Base-by-base conservation (phyloP, 1,140 invertebrate species). In the Pogonus chalceus region DNA sequence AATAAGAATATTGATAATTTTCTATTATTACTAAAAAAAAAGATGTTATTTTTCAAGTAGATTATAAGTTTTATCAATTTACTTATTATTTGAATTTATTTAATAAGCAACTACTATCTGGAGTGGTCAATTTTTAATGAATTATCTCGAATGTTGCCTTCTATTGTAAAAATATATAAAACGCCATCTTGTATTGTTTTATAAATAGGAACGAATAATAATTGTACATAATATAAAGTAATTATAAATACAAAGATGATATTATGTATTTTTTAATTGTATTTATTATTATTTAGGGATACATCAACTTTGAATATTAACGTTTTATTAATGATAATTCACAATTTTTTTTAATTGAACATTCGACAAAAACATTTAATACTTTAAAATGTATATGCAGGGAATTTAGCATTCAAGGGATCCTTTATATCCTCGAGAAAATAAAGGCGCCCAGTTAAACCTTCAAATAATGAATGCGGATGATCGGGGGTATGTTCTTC, bases 381-480 rank as follows among this genome's bases (percentile, higher is more conserved):
- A n/a, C 18, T 56, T 64, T 67, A 70, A 26, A 70, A 52, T 4
- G 64, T 68, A 56, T 61, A 70, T 37, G 66, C 68, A 14, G 87
- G 88, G 69, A 90, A 89, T 69, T 79, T 81, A 1, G 86, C 79
- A 3, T 73, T 64, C 26, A 62, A 43, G 12, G 83, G 79, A 50
- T 79, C 64, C 49, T 77, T 66, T 3, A 88, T 62, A 63, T 89
- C 85, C 23, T 77, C 62, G 4, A 87, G 68, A 52, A 88, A 81
- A 63, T 85, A 89, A 61, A 87, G 76, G 2, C 83, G 78, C 18
- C 85, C 84, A 26, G 80, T 72, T 18, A 83, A 65, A 18, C 92
- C 92, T 82, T 95, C 91, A 72, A 88, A 95, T 9, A 96, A 70
- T 1, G 90, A 94, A 50, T 81, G 80, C 0, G 90, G 90, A 57